Conservation (phyloP, 92 coral and sea anemone species). For the Palythoa grandis region DNA sequence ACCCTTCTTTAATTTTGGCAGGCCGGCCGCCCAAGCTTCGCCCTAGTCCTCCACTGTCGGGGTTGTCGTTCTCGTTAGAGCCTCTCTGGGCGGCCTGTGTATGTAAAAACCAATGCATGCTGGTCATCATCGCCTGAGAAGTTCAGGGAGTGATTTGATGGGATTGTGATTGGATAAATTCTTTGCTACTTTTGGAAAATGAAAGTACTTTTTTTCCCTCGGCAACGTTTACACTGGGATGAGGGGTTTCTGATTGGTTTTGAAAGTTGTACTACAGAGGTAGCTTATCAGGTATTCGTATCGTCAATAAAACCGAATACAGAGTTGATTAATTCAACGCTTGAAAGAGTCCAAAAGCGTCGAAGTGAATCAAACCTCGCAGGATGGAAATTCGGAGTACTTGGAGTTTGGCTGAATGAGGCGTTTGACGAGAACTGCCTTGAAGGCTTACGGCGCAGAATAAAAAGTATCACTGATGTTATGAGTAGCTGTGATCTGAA, state of each 20-base stretch:
- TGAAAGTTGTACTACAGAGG: background rate
- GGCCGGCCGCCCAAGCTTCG: too few species aligned
- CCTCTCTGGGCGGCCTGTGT: too few species aligned
- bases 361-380: background rate
- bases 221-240: background rate
- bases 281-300: slow-evolving; percentile 1
- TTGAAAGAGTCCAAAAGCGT: background rate
- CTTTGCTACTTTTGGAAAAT: background rate
- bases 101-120: too few species aligned
- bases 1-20: too few species aligned
- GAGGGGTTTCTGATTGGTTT: slow-evolving; percentile 26
- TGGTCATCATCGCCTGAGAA: too few species aligned
- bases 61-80: too few species aligned
- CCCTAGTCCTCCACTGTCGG: too few species aligned
- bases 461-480: background rate
- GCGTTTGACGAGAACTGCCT: background rate
- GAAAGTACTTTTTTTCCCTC: slow-evolving; percentile 19
- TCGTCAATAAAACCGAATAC: slow-evolving; percentile 9
- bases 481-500: background rate
- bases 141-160: too few species aligned
- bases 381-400: slow-evolving; percentile 16
- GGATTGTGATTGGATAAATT: too few species aligned
- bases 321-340: background rate
- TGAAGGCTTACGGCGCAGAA: background rate
- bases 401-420: slow-evolving; percentile 12